A percentile compares a stretch with the other conserved stretches of the same genome.
Conservation (phyloP, 2,113 vertebrate species). For the Colistium nudipinnis region DNA sequence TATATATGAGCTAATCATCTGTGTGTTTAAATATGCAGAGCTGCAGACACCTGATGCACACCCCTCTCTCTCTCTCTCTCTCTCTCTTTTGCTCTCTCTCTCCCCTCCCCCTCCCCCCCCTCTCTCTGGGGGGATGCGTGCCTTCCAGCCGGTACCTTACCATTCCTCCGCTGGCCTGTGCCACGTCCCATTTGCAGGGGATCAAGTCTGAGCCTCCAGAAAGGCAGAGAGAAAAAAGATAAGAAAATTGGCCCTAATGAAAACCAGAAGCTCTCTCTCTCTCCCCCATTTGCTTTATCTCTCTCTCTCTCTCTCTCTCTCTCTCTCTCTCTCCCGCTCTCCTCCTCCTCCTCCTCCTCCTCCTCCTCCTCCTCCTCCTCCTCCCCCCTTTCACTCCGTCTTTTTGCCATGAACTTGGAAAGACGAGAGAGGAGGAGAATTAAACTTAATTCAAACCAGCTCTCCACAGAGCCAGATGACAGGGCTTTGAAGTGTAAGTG, state of each 20-base stretch:
- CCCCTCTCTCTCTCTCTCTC: conserved; percentile 39
- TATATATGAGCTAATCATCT: not conserved
- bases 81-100: conserved; percentile 31
- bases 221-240: conserved; percentile 86
- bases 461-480: conserved; percentile 83
- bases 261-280: conserved; percentile 89
- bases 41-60: conserved; percentile 40
- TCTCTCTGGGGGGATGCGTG: conserved; percentile 70
- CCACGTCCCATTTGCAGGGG: conserved; percentile 89
- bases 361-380: conserved; percentile 9
- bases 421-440: conserved; percentile 83
- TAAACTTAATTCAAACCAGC: conserved; percentile 94
- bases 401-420: conserved; percentile 88
- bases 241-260: conserved; percentile 95
- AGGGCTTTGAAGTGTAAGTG: conserved; percentile 90
- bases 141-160: conserved; percentile 83
- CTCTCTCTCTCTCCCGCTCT: conserved; percentile 12
- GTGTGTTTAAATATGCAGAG: not conserved
- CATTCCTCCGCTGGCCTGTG: conserved; percentile 81
- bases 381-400: conserved; percentile 35
- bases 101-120: conserved; percentile 24
- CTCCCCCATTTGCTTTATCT: conserved; percentile 7
- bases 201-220: conserved; percentile 87
- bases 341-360: conserved; percentile 39
- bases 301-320: conserved; percentile 20